Evolutionary conservation across 2,797 vertebrate genomes (phyloP).

Genomic region (Coendou prehensilis): DNA sequence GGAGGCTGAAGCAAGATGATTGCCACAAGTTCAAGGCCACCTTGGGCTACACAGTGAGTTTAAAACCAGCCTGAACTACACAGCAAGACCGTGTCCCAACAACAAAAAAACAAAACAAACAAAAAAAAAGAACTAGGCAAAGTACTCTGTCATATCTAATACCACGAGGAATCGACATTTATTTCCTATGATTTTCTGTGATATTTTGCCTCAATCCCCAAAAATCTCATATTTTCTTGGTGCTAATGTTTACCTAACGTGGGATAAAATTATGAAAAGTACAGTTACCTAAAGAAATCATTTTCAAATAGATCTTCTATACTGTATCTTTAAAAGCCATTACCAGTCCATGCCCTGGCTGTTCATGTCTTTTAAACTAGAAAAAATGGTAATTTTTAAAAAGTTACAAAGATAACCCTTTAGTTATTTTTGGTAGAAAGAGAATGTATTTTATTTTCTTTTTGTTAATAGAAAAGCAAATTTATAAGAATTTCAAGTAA

Average conservation of each 20-base stretch:
- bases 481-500: slow-evolving; percentile 25
- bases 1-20: not conserved
- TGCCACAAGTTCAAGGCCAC: not conserved
- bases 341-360: not conserved
- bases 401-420: not conserved
- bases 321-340: slow-evolving; percentile 20
- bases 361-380: not conserved
- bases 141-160: slow-evolving; percentile 30
- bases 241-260: not conserved
- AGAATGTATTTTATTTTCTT: not conserved
- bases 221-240: not conserved
- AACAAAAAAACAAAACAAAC: not conserved
- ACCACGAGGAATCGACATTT: not conserved
- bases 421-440: not conserved
- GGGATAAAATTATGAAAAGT: not conserved
- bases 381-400: slow-evolving; percentile 26
- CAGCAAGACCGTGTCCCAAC: no score
- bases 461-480: slow-evolving; percentile 37
- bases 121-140: not conserved
- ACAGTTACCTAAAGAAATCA: slow-evolving; percentile 20
- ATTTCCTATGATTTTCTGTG: slow-evolving; percentile 8
- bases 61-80: not conserved
- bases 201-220: slow-evolving; percentile 7
- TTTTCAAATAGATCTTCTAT: slow-evolving; percentile 8
- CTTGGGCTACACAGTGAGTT: no score